phyloP scores from a whole-genome alignment of 2,113 vertebrate genomes.

The Corydoras sp. region DNA sequence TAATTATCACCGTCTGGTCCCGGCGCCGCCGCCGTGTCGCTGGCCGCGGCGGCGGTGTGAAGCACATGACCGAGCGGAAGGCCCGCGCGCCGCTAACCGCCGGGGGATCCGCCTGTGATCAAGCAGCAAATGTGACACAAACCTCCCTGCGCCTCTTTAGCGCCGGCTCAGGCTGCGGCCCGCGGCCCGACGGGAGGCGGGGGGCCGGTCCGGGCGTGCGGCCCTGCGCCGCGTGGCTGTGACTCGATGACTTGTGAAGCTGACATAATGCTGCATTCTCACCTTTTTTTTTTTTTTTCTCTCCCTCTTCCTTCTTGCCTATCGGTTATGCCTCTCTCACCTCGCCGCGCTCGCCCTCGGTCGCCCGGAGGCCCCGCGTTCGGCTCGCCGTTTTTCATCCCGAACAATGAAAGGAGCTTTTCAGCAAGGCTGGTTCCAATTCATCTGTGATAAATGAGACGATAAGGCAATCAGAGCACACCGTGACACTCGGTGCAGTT shows the following conservation, averaged over 20 bases:
- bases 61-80: conserved; percentile 18
- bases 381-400: conserved; percentile 71
- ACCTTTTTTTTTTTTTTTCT: conserved; percentile 24
- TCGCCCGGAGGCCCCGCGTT: conserved; percentile 55
- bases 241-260: conserved; percentile 43
- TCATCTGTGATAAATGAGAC: conserved; percentile 99
- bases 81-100: not conserved
- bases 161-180: conserved; percentile 20
- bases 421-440: conserved; percentile 99
- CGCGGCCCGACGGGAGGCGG: conserved; percentile 28
- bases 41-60: not conserved
- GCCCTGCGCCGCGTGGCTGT: conserved; percentile 36
- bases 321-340: conserved; percentile 27
- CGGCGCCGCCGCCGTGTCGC: not conserved
- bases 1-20: conserved; percentile 16
- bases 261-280: conserved; percentile 48
- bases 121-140: conserved; percentile 17
- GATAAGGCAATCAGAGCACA: conserved; percentile 98
- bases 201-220: conserved; percentile 34
- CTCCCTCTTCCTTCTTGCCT: conserved; percentile 28
- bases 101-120: conserved; percentile 5
- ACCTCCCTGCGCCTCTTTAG: conserved; percentile 24
- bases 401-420: conserved; percentile 80
- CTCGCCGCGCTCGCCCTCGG: conserved; percentile 23
- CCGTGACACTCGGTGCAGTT: conserved; percentile 70